Evolutionary conservation across 2,888 invertebrate genomes (phyloP).

Genomic region (Xestia xanthographa): DNA sequence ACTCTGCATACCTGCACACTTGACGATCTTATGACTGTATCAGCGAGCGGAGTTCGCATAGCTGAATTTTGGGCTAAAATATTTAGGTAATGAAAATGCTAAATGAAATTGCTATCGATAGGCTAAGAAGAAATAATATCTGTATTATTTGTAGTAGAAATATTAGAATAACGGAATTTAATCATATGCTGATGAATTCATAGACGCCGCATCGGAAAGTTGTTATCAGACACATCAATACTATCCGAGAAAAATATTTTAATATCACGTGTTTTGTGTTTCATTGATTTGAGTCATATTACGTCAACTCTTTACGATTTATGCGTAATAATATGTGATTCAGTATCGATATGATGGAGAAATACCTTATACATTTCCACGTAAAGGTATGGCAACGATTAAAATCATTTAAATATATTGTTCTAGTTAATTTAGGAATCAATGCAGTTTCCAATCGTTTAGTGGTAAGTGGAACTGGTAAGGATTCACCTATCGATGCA

Average conservation of each 20-base stretch:
- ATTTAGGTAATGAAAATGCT: no score
- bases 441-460: background rate
- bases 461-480: background rate
- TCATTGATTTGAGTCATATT: conserved; percentile 19
- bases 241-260: conserved; percentile 17
- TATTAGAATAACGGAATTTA: conserved; percentile 10
- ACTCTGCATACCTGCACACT: no score
- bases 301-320: background rate
- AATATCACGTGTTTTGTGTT: conserved; percentile 16
- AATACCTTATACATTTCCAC: background rate
- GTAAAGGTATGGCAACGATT: background rate
- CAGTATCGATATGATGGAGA: conserved; percentile 1
- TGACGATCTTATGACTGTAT: no score
- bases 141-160: background rate
- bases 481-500: background rate
- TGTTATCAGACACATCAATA: conserved; percentile 5
- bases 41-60: no score
- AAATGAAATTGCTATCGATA: no score
- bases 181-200: conserved; percentile 18
- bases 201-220: conserved; percentile 15
- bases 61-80: no score
- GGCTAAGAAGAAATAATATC: background rate
- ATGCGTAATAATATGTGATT: conserved; percentile 4
- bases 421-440: background rate
- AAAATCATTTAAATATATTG: background rate